phyloP scores from a whole-genome alignment of 2,888 invertebrate genomes.

The Azorinus chamasolen region DNA sequence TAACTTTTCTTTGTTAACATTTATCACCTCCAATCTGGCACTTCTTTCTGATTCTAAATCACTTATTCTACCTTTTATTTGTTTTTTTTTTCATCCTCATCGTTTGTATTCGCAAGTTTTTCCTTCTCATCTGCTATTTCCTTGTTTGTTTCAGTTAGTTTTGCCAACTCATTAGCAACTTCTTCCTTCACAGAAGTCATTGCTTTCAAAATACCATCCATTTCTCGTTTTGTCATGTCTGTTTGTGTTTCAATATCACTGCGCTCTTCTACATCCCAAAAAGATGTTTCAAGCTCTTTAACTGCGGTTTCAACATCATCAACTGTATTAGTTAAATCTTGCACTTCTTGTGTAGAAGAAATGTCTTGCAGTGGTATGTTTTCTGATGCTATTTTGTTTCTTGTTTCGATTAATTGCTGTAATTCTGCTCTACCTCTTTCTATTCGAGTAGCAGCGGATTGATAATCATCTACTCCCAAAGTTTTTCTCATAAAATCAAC shows the following conservation, averaged over 20 bases:
- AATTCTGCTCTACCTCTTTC: constrained; percentile 33
- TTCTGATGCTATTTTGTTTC: constrained; percentile 20
- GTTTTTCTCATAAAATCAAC: too few species aligned
- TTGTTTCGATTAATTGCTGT: constrained; percentile 18
- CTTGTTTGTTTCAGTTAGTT: constrained; percentile 31
- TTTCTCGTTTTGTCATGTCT: constrained; percentile 39
- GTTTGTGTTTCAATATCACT: constrained; percentile 20
- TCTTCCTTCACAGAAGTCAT: constrained; percentile 44
- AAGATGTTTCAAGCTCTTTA: constrained; percentile 27
- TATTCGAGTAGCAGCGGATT: too few species aligned
- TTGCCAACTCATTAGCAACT: constrained; percentile 37
- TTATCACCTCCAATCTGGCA: constrained; percentile 38
- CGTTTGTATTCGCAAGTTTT: constrained; percentile 22
- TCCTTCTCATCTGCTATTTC: constrained; percentile 28
- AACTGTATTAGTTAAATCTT: constrained; percentile 30
- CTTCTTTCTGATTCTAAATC: constrained; percentile 40
- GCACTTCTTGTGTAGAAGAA: constrained; percentile 33
- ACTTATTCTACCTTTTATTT: constrained; percentile 16
- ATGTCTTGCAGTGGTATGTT: constrained; percentile 39
- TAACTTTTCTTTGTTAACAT: constrained; percentile 33
- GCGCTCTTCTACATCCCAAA: constrained; percentile 21
- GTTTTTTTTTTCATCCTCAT: constrained; percentile 22
- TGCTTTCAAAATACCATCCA: constrained; percentile 40
- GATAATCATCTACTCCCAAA: too few species aligned
- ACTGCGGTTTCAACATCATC: constrained; percentile 37